These are phyloP conservation scores for Erpornis zantholeuca DNA, from an alignment of 2,113 vertebrate species.

Conservation along the genomic window DNA sequence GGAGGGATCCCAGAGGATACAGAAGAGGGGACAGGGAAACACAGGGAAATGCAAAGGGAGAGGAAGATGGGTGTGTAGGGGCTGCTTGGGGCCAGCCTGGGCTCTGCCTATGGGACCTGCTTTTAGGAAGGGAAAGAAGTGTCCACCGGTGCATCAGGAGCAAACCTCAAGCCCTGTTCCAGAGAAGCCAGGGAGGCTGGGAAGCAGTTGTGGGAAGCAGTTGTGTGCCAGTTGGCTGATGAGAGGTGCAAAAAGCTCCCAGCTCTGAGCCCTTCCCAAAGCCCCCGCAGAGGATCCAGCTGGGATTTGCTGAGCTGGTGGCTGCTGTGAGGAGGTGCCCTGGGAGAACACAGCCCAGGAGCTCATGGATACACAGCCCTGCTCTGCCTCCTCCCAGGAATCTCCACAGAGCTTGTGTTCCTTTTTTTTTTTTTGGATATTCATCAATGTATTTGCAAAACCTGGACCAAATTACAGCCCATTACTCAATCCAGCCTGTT, in stretches of 20 bases:
- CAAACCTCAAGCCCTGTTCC: background rate
- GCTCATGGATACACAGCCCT: background rate
- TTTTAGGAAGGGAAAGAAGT: background rate
- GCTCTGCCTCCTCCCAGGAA: slow-evolving; percentile 20
- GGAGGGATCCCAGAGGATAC: background rate
- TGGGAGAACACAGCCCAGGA: background rate
- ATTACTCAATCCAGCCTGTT: slow-evolving; percentile 43
- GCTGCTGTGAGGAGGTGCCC: background rate
- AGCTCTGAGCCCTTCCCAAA: background rate
- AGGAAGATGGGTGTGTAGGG: background rate
- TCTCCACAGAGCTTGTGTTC: background rate
- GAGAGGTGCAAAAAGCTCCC: background rate
- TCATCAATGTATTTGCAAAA: slow-evolving; percentile 34
- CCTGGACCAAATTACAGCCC: slow-evolving; percentile 66
- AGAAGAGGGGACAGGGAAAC: background rate
- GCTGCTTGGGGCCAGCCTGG: background rate
- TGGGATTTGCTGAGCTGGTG: background rate
- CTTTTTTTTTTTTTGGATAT: background rate
- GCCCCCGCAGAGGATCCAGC: background rate
- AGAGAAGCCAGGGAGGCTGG: background rate
- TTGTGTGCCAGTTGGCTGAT: background rate
- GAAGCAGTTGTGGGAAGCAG: background rate
- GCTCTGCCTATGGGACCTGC: background rate
- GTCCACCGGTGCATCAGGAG: background rate
- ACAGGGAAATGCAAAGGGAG: background rate